Conservation (phyloP, 2,888 invertebrate species). For the Neoitamus cyanurus region DNA sequence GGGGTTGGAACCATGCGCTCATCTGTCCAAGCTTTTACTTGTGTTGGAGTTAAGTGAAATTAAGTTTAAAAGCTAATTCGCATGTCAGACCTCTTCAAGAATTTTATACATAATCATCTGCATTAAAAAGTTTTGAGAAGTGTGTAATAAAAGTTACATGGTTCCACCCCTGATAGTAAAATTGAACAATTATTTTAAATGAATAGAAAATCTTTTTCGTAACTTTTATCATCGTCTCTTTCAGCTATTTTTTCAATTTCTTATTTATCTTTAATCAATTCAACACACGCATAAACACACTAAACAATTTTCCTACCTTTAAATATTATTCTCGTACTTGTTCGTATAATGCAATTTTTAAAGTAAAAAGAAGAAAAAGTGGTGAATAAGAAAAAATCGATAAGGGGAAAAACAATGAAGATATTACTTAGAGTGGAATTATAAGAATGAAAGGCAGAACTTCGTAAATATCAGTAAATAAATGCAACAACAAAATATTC, state of each 20-base stretch:
- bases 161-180: no score
- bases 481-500: slow-evolving; percentile 9
- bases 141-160: no score
- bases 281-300: not conserved
- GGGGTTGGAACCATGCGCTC: no score
- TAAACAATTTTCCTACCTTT: slow-evolving; percentile 13
- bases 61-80: no score
- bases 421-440: slow-evolving; percentile 13
- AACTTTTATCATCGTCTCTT: not conserved
- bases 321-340: slow-evolving; percentile 22
- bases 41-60: no score
- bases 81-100: no score
- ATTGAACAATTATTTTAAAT: no score
- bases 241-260: not conserved
- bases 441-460: not conserved
- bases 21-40: no score
- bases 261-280: not conserved
- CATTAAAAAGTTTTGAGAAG: no score
- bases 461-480: slow-evolving; percentile 31
- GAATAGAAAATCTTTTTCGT: no score
- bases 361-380: not conserved
- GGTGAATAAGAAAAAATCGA: not conserved
- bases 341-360: slow-evolving; percentile 18
- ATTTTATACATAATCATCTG: no score
- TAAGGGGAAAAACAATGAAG: not conserved